Base-by-base conservation (phyloP, 2,888 invertebrate species). In the Horisme vitalbata region DNA sequence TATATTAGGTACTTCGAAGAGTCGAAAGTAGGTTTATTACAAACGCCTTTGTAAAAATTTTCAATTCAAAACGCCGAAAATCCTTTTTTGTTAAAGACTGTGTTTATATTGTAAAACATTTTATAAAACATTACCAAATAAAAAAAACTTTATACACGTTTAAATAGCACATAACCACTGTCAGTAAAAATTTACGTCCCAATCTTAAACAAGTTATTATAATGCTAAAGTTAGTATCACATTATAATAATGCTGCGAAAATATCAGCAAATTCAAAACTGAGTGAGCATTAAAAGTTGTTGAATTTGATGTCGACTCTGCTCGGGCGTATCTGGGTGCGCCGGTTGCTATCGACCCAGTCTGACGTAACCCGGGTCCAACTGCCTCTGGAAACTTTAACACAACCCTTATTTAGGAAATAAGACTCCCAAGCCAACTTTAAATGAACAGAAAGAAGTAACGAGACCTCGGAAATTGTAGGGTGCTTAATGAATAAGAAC, bases 261-360 rank as follows among this genome's bases (percentile, higher is more conserved):
- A 45, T 45, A 38, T 51, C 55, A 60, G 55, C 54, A 54, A 60
- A 65, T 67, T 63, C 61, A 66, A 69, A 70, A 59, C 43, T 26
- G 68, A 68, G 68, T 73, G 71, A 72, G 38, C 27, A 47, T 71
- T 67, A 71, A 72, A 78, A 75, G 68, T 76, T 74, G 62, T 62
- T 55, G 66, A 70, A 68, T 68, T 73, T 63, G 67, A 65, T 58
- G 68, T 53, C 41, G 57, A 49, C 55, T 51, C 52, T 52, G 57
- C 52, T 58, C 53, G 58, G 58, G 59, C 44, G 50, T 47, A 41
- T 45, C 55, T 45, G 56, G 76, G 78, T 70, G 79, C 67, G 73
- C 70, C 66, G 62, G 52, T 41, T 55, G 59, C 46, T 75, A 78
- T 83, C 84, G 84, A 84, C 79, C 83, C 68, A 45, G 55, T 54